These are phyloP conservation scores for Thereva unica DNA, from an alignment of 2,888 invertebrate species.

Conservation along the genomic window DNA sequence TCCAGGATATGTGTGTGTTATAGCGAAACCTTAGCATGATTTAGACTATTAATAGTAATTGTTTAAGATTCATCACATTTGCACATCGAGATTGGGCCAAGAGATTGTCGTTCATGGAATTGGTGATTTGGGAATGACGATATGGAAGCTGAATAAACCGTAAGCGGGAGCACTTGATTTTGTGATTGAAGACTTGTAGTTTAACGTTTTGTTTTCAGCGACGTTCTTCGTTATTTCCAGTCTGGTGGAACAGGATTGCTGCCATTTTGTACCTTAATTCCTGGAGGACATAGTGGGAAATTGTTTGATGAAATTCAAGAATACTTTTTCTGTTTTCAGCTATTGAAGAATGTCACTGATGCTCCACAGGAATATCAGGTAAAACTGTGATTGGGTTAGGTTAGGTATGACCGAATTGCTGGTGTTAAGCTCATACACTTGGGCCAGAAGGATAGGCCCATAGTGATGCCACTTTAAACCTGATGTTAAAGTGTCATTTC, in stretches of 20 bases:
- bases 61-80: conserved; percentile 44
- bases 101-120: conserved; percentile 62
- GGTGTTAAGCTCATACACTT: too few species aligned
- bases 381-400: too few species aligned
- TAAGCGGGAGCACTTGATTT: conserved; percentile 49
- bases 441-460: too few species aligned
- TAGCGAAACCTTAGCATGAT: too few species aligned
- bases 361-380: conserved; percentile 66
- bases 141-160: conserved; percentile 64
- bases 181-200: conserved; percentile 8
- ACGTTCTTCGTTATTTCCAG: conserved; percentile 60
- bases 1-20: conserved; percentile 62
- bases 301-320: conserved; percentile 73
- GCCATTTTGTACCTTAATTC: conserved; percentile 73
- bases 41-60: too few species aligned
- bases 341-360: conserved; percentile 72
- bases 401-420: too few species aligned
- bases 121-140: conserved; percentile 60
- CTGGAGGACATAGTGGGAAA: conserved; percentile 72
- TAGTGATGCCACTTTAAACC: too few species aligned
- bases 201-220: conserved; percentile 50
- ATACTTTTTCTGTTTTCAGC: conserved; percentile 77
- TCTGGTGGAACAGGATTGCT: conserved; percentile 64
- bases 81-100: conserved; percentile 53
- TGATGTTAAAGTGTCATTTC: too few species aligned